Evolutionary conservation across 2,797 vertebrate genomes (phyloP).

Genomic region (Enteromius fasciolatus): DNA sequence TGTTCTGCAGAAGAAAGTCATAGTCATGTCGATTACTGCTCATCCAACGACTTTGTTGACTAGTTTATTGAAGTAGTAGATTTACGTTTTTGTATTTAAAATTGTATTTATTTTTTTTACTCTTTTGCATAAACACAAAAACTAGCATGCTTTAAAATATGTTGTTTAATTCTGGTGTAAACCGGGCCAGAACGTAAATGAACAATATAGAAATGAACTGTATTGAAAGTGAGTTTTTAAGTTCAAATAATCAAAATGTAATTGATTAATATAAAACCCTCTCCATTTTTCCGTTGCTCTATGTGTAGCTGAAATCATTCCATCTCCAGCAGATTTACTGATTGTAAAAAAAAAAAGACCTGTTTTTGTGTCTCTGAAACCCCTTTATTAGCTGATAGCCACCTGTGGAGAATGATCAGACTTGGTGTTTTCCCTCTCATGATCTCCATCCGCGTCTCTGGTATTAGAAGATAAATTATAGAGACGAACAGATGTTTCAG

Average conservation of each 20-base stretch:
- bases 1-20: neutral
- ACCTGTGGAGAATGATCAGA: constrained; percentile 1
- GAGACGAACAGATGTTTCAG: constrained; percentile 50
- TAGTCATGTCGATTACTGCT: neutral
- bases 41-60: neutral
- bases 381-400: constrained; percentile 13
- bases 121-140: neutral
- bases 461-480: constrained; percentile 6
- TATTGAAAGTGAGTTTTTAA: neutral
- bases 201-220: too few species aligned
- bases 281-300: neutral
- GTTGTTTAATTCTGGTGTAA: neutral
- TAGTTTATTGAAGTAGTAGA: neutral
- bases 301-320: neutral
- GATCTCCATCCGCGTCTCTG: neutral
- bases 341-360: neutral
- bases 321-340: neutral
- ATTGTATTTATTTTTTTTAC: neutral
- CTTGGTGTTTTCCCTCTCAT: constrained; percentile 9
- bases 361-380: neutral
- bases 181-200: neutral
- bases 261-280: neutral
- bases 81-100: too few species aligned
- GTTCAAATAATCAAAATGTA: neutral
- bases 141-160: neutral